Percentiles rank a stretch among this genome's conserved stretches.
Conservation (phyloP, 92 coral and sea anemone genomes). For the Diadumene lineata region DNA sequence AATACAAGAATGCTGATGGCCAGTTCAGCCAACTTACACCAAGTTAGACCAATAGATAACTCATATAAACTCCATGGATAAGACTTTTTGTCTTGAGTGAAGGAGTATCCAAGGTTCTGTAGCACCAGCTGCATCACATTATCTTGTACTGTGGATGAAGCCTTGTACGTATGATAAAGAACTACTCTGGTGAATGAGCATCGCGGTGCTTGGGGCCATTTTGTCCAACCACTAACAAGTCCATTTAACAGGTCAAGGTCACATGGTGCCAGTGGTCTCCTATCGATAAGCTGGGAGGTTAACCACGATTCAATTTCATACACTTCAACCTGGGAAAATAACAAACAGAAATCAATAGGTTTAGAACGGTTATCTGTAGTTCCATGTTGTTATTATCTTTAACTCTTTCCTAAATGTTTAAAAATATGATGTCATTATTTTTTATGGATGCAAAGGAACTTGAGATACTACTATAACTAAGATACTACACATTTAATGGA, state of each 20-base stretch:
- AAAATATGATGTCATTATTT: too few species aligned
- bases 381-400: too few species aligned
- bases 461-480: too few species aligned
- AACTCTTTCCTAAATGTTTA: too few species aligned
- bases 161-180: constrained; percentile 63
- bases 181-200: constrained; percentile 56
- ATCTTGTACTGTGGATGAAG: not conserved
- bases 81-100: constrained; percentile 15
- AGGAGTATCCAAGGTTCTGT: constrained; percentile 26
- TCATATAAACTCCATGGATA: constrained; percentile 56
- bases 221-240: not conserved
- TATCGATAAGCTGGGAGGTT: constrained; percentile 49
- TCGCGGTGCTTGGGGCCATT: constrained; percentile 38
- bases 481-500: too few species aligned
- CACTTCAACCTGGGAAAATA: constrained; percentile 54
- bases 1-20: constrained; percentile 54
- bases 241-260: constrained; percentile 39
- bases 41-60: constrained; percentile 66
- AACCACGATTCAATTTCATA: constrained; percentile 73
- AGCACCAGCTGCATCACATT: constrained; percentile 38
- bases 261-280: constrained; percentile 23
- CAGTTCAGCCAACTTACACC: constrained; percentile 76
- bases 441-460: too few species aligned
- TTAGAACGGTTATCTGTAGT: too few species aligned
- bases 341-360: not conserved